Base-by-base conservation (phyloP, 2,888 invertebrate genomes). In the Xestia rhomboidea region DNA sequence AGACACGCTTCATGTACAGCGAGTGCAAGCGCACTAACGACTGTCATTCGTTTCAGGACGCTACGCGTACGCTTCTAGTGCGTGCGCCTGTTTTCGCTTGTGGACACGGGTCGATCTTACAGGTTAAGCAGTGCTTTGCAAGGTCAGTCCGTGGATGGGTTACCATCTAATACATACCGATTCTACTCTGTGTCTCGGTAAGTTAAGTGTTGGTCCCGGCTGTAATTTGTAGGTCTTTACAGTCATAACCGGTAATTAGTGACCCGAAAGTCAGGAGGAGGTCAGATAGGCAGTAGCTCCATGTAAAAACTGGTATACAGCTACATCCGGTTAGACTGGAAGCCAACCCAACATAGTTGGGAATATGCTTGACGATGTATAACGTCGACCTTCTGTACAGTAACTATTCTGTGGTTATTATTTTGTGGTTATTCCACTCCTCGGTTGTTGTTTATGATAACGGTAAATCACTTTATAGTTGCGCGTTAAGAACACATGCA, bases 381-480 rank as follows among this genome's bases (percentile, higher is more conserved):
- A 2, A 21, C 49, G 1, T 44, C 7, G 0, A 27, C 51, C 73
- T 77, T 79, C 77, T 80, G 62, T 1, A 21, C 73, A 51, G 34
- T 21, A 34, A 21, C 21, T 38, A 5, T 51, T n/a, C 27, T 63
- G n/a, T 38, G 27, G 11, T 51, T 81, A 81, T 73, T 73, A 79
- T 74, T 85, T 77, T 66, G 76, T 77, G 73, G 81, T 85, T 83
- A 85, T 77, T 51, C 83, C 80, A 73, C 77, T 88, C 41, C 60
- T 70, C 51, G 73, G 51, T 63, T 57, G 77, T 85, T 79, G 87
- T 84, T 80, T 88, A 80, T 84, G 72, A 78, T 88, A 78, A 88
- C 84, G 44, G 71, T 86, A 76, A 84, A 86, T 84, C 84, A 85
- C 76, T 84, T 82, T 57, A 84, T 73, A 72, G 82, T 88, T 76